A percentile compares a stretch with the other conserved stretches of the same genome.
These are phyloP conservation scores for Lepidocyrtinus sp. DNA, from an alignment of 2,888 invertebrate genomes.

Conservation along the genomic window DNA sequence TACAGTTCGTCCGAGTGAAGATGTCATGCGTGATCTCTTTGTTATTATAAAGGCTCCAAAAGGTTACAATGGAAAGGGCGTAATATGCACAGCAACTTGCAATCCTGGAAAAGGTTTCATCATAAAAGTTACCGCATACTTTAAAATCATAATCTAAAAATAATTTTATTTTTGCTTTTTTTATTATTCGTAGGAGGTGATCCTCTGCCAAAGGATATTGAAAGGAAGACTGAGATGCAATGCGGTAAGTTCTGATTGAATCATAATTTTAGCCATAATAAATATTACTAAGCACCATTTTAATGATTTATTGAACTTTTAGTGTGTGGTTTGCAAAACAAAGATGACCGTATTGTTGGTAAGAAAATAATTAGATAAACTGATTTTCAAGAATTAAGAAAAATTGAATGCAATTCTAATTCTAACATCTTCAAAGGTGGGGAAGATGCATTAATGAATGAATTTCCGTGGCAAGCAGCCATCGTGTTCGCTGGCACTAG, in stretches of 20 bases:
- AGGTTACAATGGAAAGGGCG: not conserved
- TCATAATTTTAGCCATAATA: too few relatives aligned
- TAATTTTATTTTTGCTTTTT: not conserved
- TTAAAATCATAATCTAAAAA: not conserved
- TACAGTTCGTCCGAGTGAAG: not conserved
- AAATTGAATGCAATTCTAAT: conserved; percentile 4
- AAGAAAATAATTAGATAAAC: not conserved
- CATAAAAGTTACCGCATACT: not conserved
- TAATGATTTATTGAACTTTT: not conserved
- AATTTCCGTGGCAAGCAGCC: conserved; percentile 67
- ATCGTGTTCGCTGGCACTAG: conserved; percentile 60
- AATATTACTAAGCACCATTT: not conserved
- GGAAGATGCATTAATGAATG: conserved; percentile 59
- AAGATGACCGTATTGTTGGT: conserved; percentile 62
- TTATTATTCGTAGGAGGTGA: not conserved
- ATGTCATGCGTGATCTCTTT: not conserved
- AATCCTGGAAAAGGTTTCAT: not conserved
- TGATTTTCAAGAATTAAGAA: not conserved
- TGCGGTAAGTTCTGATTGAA: conserved; percentile 4
- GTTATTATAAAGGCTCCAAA: not conserved
- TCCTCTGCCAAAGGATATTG: not conserved
- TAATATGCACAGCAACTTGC: not conserved
- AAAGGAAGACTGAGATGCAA: not conserved
- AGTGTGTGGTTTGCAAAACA: conserved; percentile 65
- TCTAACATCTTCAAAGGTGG: conserved; percentile 40